Base-by-base conservation (phyloP, 2,113 vertebrate genomes). In the Prochilodus magdalenae region DNA sequence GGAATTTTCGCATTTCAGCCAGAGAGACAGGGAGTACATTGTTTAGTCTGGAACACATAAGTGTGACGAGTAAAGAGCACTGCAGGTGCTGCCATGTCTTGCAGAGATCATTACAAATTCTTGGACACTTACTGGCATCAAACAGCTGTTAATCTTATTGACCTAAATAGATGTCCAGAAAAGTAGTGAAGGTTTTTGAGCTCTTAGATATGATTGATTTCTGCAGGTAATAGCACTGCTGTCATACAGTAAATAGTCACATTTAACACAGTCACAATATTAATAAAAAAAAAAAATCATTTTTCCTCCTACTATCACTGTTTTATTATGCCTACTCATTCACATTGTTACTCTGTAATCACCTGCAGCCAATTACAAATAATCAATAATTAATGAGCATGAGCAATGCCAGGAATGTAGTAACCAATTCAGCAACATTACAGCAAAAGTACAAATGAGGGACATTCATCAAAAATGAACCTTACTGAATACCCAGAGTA, bases 81-180 rank as follows among this genome's bases (percentile, higher is more conserved):
- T 65, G 75, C 53, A 77, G 81, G 80, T 65, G 8, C 49, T n/a
- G 75, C 27, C 8, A 72, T 51, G 44, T 73, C 62, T 49, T 63
- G 60, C 67, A 73, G 75, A 16, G 27, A 44, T 79, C 71, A 75
- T 79, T 79, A 82, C 51, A 83, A 73, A 79, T 82, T 82, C 63
- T 30, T 77, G 12, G 40, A 36, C 40, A 63, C 74, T 83, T 72
- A 62, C 73, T 63, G 57, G 55, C 22, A 16, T 86, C 72, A 62
- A 8, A 8, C 29, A 70, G 69, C 53, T 83, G 69, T 87, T 85
- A 73, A 86, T 80, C 63, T 53, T 18, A 6, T 8, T 59, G 72
- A 82, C 69, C 75, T 75, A 29, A 8, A 20, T 47, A 40, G 27
- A 74, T 62, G 26, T 82, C 22, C n/a, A 82, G 20, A 20, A 80